Conservation (phyloP, 2,888 invertebrate species). For the Cinara cedri region DNA sequence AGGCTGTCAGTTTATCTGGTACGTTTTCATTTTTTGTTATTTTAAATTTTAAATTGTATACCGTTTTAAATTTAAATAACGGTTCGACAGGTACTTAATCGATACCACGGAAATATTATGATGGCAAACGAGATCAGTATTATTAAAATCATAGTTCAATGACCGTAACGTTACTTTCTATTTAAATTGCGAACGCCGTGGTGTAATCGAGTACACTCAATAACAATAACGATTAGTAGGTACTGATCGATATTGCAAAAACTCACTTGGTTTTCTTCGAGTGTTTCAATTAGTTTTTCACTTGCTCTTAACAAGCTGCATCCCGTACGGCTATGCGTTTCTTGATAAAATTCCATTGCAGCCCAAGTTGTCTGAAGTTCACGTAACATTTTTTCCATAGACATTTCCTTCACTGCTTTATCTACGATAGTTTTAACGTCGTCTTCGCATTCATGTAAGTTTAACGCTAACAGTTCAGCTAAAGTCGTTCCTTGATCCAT, state of each 20-base stretch:
- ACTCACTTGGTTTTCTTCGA: constrained; percentile 94
- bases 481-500: constrained; percentile 92
- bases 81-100: too few relatives aligned
- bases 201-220: too few relatives aligned
- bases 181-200: too few relatives aligned
- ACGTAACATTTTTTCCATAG: constrained; percentile 93
- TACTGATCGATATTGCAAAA: not conserved
- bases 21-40: too few relatives aligned
- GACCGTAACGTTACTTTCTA: too few relatives aligned
- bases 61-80: too few relatives aligned
- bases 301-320: constrained; percentile 85
- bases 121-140: too few relatives aligned
- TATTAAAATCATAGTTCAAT: too few relatives aligned
- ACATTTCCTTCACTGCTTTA: constrained; percentile 97
- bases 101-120: too few relatives aligned
- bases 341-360: constrained; percentile 90
- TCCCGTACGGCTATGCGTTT: constrained; percentile 85
- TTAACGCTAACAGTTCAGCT: constrained; percentile 86
- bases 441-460: constrained; percentile 95
- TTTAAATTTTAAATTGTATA: too few relatives aligned
- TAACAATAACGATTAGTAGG: too few relatives aligned
- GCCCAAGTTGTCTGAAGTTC: constrained; percentile 92
- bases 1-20: too few relatives aligned
- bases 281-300: constrained; percentile 93
- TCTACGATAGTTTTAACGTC: constrained; percentile 97